phyloP scores from a whole-genome alignment of 2,113 vertebrate species.

The Nothoprocta pentlandii region DNA sequence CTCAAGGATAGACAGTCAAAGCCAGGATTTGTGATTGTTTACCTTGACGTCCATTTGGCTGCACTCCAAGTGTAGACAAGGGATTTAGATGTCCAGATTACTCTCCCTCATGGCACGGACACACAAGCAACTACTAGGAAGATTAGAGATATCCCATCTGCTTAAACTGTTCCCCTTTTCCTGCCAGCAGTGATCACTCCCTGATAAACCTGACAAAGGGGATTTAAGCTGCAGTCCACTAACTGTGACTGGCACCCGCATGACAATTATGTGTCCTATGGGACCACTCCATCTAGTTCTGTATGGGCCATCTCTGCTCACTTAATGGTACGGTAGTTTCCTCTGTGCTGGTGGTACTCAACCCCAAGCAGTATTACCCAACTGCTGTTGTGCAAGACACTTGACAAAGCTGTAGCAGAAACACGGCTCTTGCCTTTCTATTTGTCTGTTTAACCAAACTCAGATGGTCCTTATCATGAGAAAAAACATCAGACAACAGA shows the following conservation, averaged over 20 bases:
- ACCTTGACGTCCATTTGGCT: slow-evolving; percentile 65
- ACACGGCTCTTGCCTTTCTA: not conserved
- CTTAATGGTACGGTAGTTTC: not conserved
- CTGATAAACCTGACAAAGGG: slow-evolving; percentile 27
- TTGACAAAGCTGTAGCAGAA: not conserved
- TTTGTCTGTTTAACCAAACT: not conserved
- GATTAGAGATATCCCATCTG: slow-evolving; percentile 54
- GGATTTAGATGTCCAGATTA: slow-evolving; percentile 68
- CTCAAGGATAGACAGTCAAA: slow-evolving; percentile 14
- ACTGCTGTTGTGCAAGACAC: not conserved
- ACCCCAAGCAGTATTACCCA: not conserved
- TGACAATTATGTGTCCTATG: not conserved
- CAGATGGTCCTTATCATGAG: not conserved
- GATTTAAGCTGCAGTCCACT: slow-evolving; percentile 38
- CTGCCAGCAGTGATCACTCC: slow-evolving; percentile 14
- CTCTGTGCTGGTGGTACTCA: not conserved
- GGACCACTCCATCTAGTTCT: not conserved
- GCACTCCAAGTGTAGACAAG: slow-evolving; percentile 57
- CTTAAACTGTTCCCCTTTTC: slow-evolving; percentile 55
- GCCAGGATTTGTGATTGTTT: slow-evolving; percentile 53
- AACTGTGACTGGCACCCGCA: not conserved
- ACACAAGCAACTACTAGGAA: slow-evolving; percentile 45
- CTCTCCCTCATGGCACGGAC: slow-evolving; percentile 42
- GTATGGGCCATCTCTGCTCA: not conserved
- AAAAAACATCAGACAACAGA: slow-evolving; percentile 33